Evolutionary conservation across 2,888 invertebrate genomes (phyloP), one percentile per base, ranked within the genome.

Genomic region (Diloba caeruleocephala): DNA sequence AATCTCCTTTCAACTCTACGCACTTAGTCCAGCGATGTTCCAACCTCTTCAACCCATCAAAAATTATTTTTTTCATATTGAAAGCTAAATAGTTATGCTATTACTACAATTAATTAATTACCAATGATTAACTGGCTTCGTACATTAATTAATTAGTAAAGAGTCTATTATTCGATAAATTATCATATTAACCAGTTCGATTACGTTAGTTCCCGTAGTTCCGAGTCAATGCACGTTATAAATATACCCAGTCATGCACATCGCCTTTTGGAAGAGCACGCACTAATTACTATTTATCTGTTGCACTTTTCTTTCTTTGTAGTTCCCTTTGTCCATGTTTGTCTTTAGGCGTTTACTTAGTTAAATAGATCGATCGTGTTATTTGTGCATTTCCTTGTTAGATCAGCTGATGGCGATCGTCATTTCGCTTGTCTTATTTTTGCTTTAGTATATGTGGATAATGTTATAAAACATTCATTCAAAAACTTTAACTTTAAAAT

Each of bases 111-210:
- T n/a, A n/a, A n/a, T n/a, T n/a, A n/a, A n/a, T n/a, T n/a, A n/a
- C n/a, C n/a, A n/a, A n/a, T n/a, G n/a, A 21, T 21, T 21, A 21
- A 21, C 7, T 21, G 6, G 21, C 6, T 9, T 1, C 34, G 43
- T 28, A 37, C 25, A 28, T 52, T 21, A 36, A 42, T 44, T 10
- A 21, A n/a, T n/a, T n/a, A n/a, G n/a, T n/a, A n/a, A n/a, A n/a
- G n/a, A n/a, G n/a, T n/a, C n/a, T n/a, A n/a, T 67, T 56, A 52
- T 37, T 23, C 51, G 48, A 68, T 42, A 10, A 63, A 54, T 66
- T 32, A 56, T n/a, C n/a, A n/a, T n/a, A n/a, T n/a, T n/a, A n/a
- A n/a, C 49, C 21, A 21, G 34, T 62, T n/a, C n/a, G n/a, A 44
- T 67, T 65, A 51, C 60, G 37, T 66, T 23, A 29, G 37, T 63